Conservation (phyloP, 2,113 vertebrate species). For the Gobius niger region DNA sequence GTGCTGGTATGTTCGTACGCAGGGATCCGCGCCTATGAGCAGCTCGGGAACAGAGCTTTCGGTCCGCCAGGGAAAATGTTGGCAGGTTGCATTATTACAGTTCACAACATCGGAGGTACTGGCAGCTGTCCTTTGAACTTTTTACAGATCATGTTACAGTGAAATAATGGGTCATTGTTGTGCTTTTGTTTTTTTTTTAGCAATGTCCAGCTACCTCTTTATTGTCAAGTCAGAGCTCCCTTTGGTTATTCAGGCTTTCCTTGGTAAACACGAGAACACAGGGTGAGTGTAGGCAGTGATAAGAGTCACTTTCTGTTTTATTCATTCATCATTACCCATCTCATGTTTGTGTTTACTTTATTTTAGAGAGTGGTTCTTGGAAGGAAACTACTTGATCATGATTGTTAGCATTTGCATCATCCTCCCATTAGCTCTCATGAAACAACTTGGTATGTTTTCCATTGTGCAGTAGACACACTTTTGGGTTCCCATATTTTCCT, state of each 20-base stretch:
- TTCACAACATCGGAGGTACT: constrained; percentile 85
- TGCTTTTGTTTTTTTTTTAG: constrained; percentile 52
- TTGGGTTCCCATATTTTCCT: background rate
- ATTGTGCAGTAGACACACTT: constrained; percentile 31
- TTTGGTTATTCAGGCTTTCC: constrained; percentile 83
- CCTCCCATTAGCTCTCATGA: constrained; percentile 86
- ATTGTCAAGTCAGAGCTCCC: constrained; percentile 89
- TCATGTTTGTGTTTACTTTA: constrained; percentile 37
- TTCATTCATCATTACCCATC: constrained; percentile 8
- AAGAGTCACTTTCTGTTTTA: background rate
- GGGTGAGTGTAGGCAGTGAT: constrained; percentile 59
- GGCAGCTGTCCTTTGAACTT: background rate
- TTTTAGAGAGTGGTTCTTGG: constrained; percentile 82
- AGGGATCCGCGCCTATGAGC: constrained; percentile 87
- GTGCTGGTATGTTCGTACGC: constrained; percentile 15
- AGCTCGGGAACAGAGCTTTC: constrained; percentile 84
- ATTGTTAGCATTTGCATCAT: constrained; percentile 81
- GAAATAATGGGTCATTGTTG: constrained; percentile 40
- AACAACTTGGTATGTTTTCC: constrained; percentile 82
- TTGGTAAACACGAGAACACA: constrained; percentile 61
- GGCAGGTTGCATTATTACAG: constrained; percentile 79
- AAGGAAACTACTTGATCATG: constrained; percentile 83
- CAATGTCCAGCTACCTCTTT: constrained; percentile 91
- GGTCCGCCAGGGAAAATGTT: constrained; percentile 79
- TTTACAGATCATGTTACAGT: constrained; percentile 6